Conservation (phyloP, 1,140 invertebrate genomes). For the Eupristina koningsbergeri region DNA sequence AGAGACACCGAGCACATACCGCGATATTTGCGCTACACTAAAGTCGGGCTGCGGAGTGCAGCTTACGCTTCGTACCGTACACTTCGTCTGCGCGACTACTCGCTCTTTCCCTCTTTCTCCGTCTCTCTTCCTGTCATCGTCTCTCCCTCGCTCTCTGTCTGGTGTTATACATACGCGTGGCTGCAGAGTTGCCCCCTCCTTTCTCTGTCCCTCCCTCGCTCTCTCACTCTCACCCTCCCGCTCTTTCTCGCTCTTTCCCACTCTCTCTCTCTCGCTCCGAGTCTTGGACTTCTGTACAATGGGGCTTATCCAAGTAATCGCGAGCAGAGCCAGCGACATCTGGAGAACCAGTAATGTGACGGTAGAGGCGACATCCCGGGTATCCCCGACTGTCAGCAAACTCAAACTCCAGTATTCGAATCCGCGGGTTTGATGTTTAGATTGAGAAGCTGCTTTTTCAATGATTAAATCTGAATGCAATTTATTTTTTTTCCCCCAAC, state of each 20-base stretch:
- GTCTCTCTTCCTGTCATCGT: neutral
- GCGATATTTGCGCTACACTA: constrained; percentile 13
- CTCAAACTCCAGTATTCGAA: neutral
- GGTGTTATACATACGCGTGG: constrained; percentile 14
- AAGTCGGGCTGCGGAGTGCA: neutral
- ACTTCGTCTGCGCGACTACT: constrained; percentile 15
- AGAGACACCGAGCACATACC: constrained; percentile 6
- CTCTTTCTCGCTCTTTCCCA: neutral
- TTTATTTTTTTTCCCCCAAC: too few relatives aligned
- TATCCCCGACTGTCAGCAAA: neutral
- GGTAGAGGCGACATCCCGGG: too few relatives aligned
- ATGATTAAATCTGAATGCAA: too few relatives aligned
- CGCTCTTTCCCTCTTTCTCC: neutral
- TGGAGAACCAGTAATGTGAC: neutral
- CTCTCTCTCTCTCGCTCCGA: neutral
- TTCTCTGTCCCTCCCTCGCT: too few relatives aligned
- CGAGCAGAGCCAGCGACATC: constrained; percentile 10
- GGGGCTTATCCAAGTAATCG: neutral
- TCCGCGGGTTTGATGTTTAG: neutral
- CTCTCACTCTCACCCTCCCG: neutral
- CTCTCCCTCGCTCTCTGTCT: neutral
- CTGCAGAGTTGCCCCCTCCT: neutral
- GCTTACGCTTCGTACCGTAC: constrained; percentile 1
- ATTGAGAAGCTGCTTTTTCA: too few relatives aligned
- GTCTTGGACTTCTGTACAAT: neutral